Percentiles rank a stretch among this genome's conserved stretches.
Conservation (phyloP, 2,888 invertebrate species). For the Drosophila mimetica region DNA sequence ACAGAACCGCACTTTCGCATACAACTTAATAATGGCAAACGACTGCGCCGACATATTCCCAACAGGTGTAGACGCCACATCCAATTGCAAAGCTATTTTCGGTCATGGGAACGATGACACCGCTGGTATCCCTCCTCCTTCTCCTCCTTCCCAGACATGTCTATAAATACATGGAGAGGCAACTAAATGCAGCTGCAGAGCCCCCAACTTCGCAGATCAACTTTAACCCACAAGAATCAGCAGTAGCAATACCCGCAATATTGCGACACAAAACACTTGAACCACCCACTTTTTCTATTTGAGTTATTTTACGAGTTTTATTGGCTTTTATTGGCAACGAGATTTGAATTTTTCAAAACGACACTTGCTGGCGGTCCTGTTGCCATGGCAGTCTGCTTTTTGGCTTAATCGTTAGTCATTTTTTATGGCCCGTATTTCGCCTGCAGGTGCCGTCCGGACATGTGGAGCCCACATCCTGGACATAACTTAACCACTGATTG, state of each 20-base stretch:
- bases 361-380: constrained; percentile 57
- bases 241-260: constrained; percentile 66
- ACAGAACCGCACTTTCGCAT: constrained; percentile 2
- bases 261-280: constrained; percentile 75
- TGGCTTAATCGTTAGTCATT: constrained; percentile 80
- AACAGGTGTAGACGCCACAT: constrained; percentile 76
- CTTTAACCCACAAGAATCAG: constrained; percentile 23
- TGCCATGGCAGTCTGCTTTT: constrained; percentile 42
- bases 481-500: constrained; percentile 81
- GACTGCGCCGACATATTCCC: constrained; percentile 58
- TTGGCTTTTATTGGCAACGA: constrained; percentile 81
- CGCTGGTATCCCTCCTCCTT: not conserved
- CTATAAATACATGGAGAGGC: constrained; percentile 52
- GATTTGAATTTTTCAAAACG: constrained; percentile 78
- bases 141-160: constrained; percentile 23
- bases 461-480: constrained; percentile 46
- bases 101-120: constrained; percentile 40
- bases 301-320: constrained; percentile 81
- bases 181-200: constrained; percentile 29
- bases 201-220: constrained; percentile 28
- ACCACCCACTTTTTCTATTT: constrained; percentile 46
- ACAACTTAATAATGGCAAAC: constrained; percentile 26
- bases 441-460: constrained; percentile 73
- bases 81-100: constrained; percentile 44
- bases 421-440: constrained; percentile 74